phyloP scores from a whole-genome alignment of 2,113 vertebrate genomes.

The Ciconia stormi region DNA sequence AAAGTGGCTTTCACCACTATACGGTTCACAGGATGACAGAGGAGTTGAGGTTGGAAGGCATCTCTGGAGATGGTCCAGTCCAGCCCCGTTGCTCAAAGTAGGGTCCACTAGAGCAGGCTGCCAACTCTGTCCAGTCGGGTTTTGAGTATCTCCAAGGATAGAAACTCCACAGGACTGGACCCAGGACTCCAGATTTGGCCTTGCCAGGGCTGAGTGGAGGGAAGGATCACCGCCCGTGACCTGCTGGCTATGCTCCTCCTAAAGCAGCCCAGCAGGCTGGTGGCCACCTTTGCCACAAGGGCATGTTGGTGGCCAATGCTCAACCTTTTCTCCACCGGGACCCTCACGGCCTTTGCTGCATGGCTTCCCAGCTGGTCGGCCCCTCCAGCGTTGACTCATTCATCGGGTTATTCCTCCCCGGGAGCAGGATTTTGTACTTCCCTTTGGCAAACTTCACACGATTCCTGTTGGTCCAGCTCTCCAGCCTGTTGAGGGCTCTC shows the following conservation, averaged over 20 bases:
- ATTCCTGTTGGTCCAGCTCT: not conserved
- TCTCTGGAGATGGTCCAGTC: not conserved
- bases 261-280: not conserved
- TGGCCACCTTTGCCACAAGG: not conserved
- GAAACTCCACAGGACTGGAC: not conserved
- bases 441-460: not conserved
- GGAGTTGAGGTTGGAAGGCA: not conserved
- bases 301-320: not conserved
- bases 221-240: not conserved
- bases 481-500: not conserved
- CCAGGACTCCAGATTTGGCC: not conserved
- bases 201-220: not conserved
- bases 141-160: not conserved
- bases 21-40: not conserved
- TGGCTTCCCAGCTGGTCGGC: not conserved
- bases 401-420: not conserved
- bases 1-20: not conserved
- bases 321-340: not conserved
- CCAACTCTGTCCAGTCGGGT: not conserved
- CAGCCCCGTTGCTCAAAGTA: not conserved
- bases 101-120: not conserved
- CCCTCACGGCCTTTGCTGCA: not conserved
- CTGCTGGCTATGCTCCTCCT: not conserved
- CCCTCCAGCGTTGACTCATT: accelerated
- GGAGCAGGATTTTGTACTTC: not conserved